phyloP scores from a whole-genome alignment of 1,140 invertebrate genomes.

The Araneus ventricosus region DNA sequence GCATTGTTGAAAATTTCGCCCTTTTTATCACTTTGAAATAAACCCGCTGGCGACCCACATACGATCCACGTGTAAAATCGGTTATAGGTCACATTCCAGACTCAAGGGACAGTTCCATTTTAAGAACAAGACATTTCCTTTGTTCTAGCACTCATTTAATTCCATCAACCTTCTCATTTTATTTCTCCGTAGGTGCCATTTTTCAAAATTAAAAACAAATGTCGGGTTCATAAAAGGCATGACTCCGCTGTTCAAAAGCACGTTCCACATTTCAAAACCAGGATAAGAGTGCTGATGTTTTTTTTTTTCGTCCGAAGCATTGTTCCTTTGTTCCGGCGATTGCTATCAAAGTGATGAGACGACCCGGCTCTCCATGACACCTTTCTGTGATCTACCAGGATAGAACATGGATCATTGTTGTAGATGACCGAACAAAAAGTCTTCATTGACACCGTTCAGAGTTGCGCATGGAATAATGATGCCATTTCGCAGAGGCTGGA shows the following conservation, averaged over 20 bases:
- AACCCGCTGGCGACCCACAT: background rate
- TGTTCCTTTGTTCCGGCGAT: conserved; percentile 34
- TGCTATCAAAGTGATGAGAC: conserved; percentile 23
- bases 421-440: background rate
- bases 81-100: conserved; percentile 40
- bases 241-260: conserved; percentile 3
- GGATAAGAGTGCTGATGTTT: conserved; percentile 3
- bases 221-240: background rate
- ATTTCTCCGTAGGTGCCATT: background rate
- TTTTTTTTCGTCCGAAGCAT: background rate
- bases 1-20: background rate
- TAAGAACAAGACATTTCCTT: conserved; percentile 36
- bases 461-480: background rate
- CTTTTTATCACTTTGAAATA: background rate
- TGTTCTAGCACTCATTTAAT: conserved; percentile 25
- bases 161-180: background rate
- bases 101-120: background rate
- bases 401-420: background rate
- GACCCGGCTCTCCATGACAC: background rate
- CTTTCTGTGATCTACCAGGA: background rate
- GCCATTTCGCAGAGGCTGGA: background rate
- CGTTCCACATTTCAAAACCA: conserved; percentile 1
- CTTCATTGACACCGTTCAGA: background rate
- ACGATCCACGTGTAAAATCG: background rate
- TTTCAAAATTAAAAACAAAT: conserved; percentile 13